Evolutionary conservation across 2,797 vertebrate species (phyloP).

Genomic region (Echiichthys vipera): DNA sequence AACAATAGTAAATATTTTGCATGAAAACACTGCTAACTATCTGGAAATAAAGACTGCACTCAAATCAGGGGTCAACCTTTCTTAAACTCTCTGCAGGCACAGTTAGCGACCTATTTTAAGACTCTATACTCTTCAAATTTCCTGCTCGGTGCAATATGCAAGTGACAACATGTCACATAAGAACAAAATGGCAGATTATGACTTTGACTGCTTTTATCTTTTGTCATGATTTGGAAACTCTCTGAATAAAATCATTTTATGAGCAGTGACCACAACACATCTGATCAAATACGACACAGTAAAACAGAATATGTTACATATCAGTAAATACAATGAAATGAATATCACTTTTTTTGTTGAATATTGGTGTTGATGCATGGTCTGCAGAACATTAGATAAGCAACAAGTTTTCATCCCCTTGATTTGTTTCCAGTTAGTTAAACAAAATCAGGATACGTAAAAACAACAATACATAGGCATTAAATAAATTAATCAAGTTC

Average conservation of each 20-base stretch:
- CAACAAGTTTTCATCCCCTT: constrained; percentile 56
- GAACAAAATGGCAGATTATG: constrained; percentile 40
- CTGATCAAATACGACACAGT: constrained; percentile 70
- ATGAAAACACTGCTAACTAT: background rate
- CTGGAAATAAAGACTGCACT: background rate
- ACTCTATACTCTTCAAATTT: background rate
- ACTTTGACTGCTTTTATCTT: constrained; percentile 56
- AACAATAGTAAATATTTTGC: background rate
- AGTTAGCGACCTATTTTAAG: background rate
- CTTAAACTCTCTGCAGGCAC: background rate
- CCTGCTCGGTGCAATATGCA: constrained; percentile 9
- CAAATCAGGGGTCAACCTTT: constrained; percentile 4
- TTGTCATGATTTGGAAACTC: constrained; percentile 81
- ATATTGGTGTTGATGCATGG: constrained; percentile 28
- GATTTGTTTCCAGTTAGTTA: constrained; percentile 78
- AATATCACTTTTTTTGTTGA: constrained; percentile 46
- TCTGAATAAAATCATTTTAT: constrained; percentile 68
- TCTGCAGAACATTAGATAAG: constrained; percentile 58
- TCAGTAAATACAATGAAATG: constrained; percentile 77
- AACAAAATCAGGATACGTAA: constrained; percentile 72
- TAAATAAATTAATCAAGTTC: constrained; percentile 87
- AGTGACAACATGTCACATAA: constrained; percentile 2
- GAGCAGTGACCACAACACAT: constrained; percentile 74
- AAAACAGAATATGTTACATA: constrained; percentile 71
- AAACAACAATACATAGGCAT: constrained; percentile 82